These are phyloP conservation scores for Coptotermes formosanus DNA, from an alignment of 1,140 invertebrate species.

Conservation along the genomic window DNA sequence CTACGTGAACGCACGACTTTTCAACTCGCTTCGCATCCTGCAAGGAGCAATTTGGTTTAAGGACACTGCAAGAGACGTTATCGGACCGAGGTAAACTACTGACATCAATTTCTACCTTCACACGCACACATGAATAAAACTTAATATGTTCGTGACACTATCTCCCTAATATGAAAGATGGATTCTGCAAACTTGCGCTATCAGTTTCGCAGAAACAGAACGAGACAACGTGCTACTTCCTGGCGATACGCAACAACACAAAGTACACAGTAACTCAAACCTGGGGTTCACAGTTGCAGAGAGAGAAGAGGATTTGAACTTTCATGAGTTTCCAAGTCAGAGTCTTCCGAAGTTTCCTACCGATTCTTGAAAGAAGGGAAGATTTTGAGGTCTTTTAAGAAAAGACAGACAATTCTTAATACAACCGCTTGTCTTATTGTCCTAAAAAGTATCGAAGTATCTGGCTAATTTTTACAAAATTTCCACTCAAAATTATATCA, in stretches of 20 bases:
- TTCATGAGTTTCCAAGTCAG: not conserved
- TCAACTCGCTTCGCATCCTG: not conserved
- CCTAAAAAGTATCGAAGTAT: too few species aligned
- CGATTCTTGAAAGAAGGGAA: not conserved
- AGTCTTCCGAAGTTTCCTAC: not conserved
- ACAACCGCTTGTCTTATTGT: too few species aligned
- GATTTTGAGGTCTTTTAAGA: too few species aligned
- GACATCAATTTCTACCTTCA: not conserved
- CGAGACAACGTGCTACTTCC: not conserved
- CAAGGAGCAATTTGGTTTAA: slow-evolving; percentile 11
- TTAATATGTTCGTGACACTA: slow-evolving; percentile 7
- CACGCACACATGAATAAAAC: not conserved
- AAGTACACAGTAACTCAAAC: not conserved
- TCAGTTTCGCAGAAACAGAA: not conserved
- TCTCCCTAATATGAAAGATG: slow-evolving; percentile 4
- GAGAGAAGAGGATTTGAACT: too few species aligned
- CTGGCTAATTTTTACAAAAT: too few species aligned
- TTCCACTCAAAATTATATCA: too few species aligned
- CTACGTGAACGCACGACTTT: not conserved
- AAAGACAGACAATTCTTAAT: too few species aligned
- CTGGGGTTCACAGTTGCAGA: not conserved
- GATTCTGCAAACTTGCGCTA: slow-evolving; percentile 4
- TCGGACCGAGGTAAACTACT: not conserved
- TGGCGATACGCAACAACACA: not conserved
- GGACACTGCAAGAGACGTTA: not conserved